Evolutionary conservation across 2,888 invertebrate genomes (phyloP), one percentile per base, ranked within the genome.

Genomic region (Eudasyphora cyanicolor): DNA sequence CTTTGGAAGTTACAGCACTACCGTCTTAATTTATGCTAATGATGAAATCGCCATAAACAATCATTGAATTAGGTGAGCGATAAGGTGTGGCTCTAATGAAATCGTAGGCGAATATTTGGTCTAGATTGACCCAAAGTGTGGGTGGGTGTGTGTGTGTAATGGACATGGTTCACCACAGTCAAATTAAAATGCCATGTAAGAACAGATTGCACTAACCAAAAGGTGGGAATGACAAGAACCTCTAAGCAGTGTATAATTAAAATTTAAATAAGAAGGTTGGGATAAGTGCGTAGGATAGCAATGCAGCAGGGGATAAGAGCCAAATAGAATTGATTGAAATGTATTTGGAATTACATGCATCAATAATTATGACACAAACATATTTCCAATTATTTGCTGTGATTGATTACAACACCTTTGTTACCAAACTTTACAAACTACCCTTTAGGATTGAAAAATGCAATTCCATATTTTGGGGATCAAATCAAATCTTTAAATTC

Each of bases 1-100:
- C n/a, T 57, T 57, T n/a, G 45, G 1, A 45, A 45, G 45, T 45
- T 45, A 45, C 45, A 12, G n/a, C 45, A 45, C 14, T n/a, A 45
- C 45, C 45, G 64, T 10, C 8, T 64, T 35, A 64, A 64, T 38
- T 64, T 64, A 64, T 64, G 64, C 64, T 64, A 64, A 64, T 64
- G 35, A 64, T 17, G 10, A n/a, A 1, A 17, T n/a, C 8, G 64
- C 35, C 35, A 64, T 62, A 62, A 35, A 38, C 64, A 64, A 32
- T 38, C 64, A 64, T 38, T 64, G 64, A 38, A 12, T 35, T 64
- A 19, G 32, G 4, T 7, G 19, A 17, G 38, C 64, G 38, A 19
- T 17, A 35, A 64, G 64, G 35, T 17, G 17, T 35, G 64, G 10
- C 35, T n/a, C n/a, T 17, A 32, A 32, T 64, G 19, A 64, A 35